Conservation (phyloP, 2,113 vertebrate genomes). For the Anoplopoma fimbria region DNA sequence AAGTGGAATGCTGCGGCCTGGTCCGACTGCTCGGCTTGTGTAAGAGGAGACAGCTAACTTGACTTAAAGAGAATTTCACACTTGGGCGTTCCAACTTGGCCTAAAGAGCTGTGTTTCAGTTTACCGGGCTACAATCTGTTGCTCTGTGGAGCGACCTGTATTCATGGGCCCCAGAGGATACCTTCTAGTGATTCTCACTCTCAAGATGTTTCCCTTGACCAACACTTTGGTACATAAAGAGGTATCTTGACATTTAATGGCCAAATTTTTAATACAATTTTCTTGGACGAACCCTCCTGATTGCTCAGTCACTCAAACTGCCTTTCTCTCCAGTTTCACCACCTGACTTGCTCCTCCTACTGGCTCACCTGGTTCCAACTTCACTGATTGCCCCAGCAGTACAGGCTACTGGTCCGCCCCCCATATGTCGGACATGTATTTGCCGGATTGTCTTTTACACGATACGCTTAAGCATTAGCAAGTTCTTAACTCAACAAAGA, state of each 20-base stretch:
- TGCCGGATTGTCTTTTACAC: background rate
- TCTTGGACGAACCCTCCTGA: too few relatives aligned
- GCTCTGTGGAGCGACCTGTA: background rate
- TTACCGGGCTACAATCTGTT: background rate
- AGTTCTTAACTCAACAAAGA: too few relatives aligned
- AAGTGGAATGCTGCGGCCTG: slow-evolving; percentile 31
- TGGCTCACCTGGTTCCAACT: background rate
- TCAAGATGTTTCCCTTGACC: background rate
- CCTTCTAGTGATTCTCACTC: background rate
- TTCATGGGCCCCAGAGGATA: background rate
- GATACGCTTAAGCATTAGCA: too few relatives aligned
- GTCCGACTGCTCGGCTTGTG: slow-evolving; percentile 27
- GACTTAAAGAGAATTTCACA: slow-evolving; percentile 62
- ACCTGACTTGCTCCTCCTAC: background rate
- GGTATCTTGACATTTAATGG: background rate
- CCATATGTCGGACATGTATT: too few relatives aligned
- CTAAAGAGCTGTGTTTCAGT: background rate
- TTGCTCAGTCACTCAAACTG: too few relatives aligned
- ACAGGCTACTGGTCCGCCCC: background rate
- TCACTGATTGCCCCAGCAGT: background rate
- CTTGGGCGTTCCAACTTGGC: slow-evolving; percentile 22
- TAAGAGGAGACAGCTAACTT: slow-evolving; percentile 60
- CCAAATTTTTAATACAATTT: too few relatives aligned
- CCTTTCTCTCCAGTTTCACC: background rate
- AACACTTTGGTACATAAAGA: background rate